A percentile compares a stretch with the other conserved stretches of the same genome.
These are phyloP conservation scores for Zaprionus taronus DNA, from an alignment of 1,140 invertebrate genomes.

Conservation along the genomic window DNA sequence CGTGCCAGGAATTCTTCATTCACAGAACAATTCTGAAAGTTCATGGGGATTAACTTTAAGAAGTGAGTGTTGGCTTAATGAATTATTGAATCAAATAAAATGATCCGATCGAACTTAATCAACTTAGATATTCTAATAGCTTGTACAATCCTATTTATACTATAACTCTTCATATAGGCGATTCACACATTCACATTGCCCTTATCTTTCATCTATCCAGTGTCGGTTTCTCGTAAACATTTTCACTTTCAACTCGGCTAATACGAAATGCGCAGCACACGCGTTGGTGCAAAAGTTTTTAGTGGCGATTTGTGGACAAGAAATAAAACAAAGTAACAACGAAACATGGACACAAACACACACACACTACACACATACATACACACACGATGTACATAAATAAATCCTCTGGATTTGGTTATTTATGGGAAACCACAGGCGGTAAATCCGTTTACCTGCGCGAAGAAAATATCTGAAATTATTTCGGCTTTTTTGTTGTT, in stretches of 20 bases:
- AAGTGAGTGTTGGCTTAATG: no score
- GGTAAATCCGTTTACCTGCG: conserved; percentile 73
- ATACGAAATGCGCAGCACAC: conserved; percentile 63
- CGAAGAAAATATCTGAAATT: conserved; percentile 15
- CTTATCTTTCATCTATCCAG: conserved; percentile 47
- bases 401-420: conserved; percentile 57
- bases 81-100: no score
- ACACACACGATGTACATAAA: conserved; percentile 18
- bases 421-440: conserved; percentile 61
- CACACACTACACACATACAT: no score
- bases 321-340: conserved; percentile 16
- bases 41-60: not conserved
- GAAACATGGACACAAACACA: not conserved
- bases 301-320: conserved; percentile 30
- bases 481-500: not conserved
- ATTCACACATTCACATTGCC: conserved; percentile 56
- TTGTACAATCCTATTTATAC: not conserved
- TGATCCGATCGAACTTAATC: no score
- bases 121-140: not conserved
- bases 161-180: not conserved
- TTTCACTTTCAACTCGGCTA: conserved; percentile 68
- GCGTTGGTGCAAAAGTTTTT: conserved; percentile 43
- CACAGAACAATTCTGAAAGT: not conserved
- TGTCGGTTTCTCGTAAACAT: conserved; percentile 6
- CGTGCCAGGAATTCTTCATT: not conserved